These are phyloP conservation scores for Harpagus bidentatus DNA, from an alignment of 2,113 vertebrate genomes.

Conservation along the genomic window DNA sequence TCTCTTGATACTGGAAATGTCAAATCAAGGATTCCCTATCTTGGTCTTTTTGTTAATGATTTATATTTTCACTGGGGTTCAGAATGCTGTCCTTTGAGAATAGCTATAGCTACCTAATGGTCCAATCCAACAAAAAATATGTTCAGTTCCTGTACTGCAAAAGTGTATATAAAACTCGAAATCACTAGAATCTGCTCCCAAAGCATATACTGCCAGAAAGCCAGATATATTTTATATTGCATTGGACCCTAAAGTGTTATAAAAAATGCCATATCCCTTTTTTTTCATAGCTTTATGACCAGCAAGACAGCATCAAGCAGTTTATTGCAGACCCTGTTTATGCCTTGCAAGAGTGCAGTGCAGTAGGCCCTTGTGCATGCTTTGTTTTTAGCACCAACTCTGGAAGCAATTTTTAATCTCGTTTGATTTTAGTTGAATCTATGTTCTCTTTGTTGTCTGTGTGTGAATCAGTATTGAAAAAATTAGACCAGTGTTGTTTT, in stretches of 20 bases:
- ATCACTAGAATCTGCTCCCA: slow-evolving; percentile 30
- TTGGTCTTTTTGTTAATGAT: slow-evolving; percentile 39
- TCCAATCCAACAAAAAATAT: slow-evolving; percentile 62
- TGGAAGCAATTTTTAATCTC: slow-evolving; percentile 24
- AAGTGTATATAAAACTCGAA: slow-evolving; percentile 25
- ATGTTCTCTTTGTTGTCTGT: slow-evolving; percentile 33
- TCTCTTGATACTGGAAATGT: not conserved
- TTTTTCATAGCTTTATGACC: slow-evolving; percentile 53
- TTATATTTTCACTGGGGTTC: slow-evolving; percentile 31
- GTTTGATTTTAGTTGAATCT: slow-evolving; percentile 35
- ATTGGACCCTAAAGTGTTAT: slow-evolving; percentile 73
- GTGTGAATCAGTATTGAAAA: not conserved
- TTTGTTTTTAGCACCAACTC: slow-evolving; percentile 35
- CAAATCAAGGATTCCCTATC: not conserved
- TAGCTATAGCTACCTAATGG: slow-evolving; percentile 37
- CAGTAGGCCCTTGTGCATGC: slow-evolving; percentile 35
- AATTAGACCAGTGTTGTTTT: not conserved
- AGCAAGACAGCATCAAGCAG: not conserved
- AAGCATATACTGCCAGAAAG: not conserved
- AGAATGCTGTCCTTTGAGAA: not conserved
- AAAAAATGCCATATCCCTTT: slow-evolving; percentile 62
- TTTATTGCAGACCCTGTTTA: slow-evolving; percentile 64
- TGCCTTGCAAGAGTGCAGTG: slow-evolving; percentile 10
- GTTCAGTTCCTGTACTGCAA: not conserved
- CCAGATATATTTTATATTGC: slow-evolving; percentile 22